Conservation (phyloP, 1,140 invertebrate species). For the Drosophila cardini region DNA sequence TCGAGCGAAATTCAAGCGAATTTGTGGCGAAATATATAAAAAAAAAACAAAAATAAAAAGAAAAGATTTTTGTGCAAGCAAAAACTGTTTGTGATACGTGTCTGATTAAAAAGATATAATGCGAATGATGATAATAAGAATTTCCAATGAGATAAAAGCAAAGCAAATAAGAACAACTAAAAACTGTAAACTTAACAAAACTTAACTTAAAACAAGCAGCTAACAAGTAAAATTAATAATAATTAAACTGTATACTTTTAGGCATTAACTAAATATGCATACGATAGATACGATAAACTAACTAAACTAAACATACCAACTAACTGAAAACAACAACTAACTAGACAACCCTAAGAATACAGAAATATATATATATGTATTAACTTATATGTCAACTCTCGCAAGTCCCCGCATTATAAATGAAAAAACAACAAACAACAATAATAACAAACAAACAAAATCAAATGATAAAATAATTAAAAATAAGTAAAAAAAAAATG, state of each 20-base stretch:
- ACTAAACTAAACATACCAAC: slow-evolving; percentile 26
- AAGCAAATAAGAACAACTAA: slow-evolving; percentile 7
- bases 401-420: slow-evolving; percentile 41
- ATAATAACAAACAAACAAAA: slow-evolving; percentile 39
- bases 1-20: slow-evolving; percentile 25
- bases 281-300: slow-evolving; percentile 16
- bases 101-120: slow-evolving; percentile 75
- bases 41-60: too few species aligned
- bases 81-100: slow-evolving; percentile 83
- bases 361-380: slow-evolving; percentile 27
- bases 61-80: slow-evolving; percentile 50
- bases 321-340: slow-evolving; percentile 26
- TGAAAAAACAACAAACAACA: slow-evolving; percentile 47
- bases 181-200: slow-evolving; percentile 28
- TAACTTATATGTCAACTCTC: slow-evolving; percentile 26
- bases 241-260: slow-evolving; percentile 67
- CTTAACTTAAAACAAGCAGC: slow-evolving; percentile 4
- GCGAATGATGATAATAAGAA: slow-evolving; percentile 77
- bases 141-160: slow-evolving; percentile 23
- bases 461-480: slow-evolving; percentile 3
- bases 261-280: slow-evolving; percentile 49
- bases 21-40: slow-evolving; percentile 19
- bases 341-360: slow-evolving; percentile 33
- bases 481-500: slow-evolving; percentile 1
- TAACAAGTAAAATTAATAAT: slow-evolving; percentile 36